Percentiles rank a stretch among this genome's conserved stretches.
phyloP scores from a whole-genome alignment of 2,797 vertebrate genomes.

The Mus spretus region DNA sequence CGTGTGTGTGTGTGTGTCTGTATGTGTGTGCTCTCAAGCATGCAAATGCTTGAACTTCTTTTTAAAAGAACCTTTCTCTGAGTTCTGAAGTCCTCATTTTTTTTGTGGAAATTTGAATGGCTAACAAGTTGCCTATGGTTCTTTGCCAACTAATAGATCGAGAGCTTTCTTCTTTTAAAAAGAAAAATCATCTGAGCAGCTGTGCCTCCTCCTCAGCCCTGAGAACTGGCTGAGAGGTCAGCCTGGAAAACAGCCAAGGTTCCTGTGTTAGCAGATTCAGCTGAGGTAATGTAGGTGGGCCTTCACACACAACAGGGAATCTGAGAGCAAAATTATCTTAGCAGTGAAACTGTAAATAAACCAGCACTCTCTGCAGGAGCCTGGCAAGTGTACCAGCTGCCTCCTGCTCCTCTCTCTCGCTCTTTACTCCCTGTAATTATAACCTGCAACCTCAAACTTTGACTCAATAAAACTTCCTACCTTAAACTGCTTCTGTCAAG shows the following conservation, averaged over 20 bases:
- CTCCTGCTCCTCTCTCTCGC: too few relatives aligned
- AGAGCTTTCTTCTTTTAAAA: background rate
- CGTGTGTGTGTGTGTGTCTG: background rate
- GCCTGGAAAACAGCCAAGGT: background rate
- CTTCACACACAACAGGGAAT: background rate
- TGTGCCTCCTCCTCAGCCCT: background rate
- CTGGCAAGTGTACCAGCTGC: background rate
- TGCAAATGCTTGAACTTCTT: background rate
- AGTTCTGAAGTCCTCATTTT: background rate
- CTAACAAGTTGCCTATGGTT: background rate
- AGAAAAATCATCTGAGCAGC: background rate
- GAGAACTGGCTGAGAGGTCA: background rate
- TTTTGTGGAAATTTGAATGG: conserved; percentile 22
- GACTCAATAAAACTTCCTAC: background rate
- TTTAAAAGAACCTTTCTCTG: background rate
- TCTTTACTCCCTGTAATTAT: too few relatives aligned
- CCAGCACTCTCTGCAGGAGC: conserved; percentile 52
- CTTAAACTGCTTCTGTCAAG: background rate
- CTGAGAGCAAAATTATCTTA: conserved; percentile 55
- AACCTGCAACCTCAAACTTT: background rate
- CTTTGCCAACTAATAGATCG: background rate
- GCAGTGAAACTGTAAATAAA: conserved; percentile 46
- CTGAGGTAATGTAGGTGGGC: background rate
- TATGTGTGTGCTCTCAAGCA: background rate
- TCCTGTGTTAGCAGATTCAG: background rate